These are phyloP conservation scores for Oreortyx pictus DNA, from an alignment of 2,797 vertebrate genomes.

Conservation along the genomic window DNA sequence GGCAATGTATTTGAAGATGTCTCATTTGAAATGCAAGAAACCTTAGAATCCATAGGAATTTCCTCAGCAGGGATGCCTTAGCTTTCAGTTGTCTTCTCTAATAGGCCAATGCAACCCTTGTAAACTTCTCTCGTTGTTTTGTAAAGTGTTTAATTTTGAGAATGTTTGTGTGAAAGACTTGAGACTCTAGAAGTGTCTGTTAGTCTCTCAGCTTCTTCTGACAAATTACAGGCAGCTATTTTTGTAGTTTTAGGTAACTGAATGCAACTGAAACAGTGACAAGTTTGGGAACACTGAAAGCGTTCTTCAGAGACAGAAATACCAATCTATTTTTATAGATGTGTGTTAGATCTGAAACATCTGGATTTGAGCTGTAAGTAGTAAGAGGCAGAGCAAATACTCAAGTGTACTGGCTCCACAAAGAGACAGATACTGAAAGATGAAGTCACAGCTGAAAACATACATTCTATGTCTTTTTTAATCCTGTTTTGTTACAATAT, in stretches of 20 bases:
- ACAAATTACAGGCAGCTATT: neutral
- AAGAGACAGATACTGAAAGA: neutral
- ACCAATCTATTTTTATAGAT: neutral
- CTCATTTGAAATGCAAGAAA: neutral
- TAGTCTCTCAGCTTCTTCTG: neutral
- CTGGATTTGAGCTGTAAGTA: neutral
- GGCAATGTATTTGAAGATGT: neutral
- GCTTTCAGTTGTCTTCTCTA: neutral
- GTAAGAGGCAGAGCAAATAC: neutral
- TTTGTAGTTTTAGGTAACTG: neutral
- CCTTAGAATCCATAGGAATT: neutral
- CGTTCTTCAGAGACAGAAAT: neutral
- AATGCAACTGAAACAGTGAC: neutral
- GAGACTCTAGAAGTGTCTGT: neutral
- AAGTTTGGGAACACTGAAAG: neutral
- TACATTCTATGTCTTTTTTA: neutral
- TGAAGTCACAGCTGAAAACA: neutral
- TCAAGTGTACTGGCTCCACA: neutral
- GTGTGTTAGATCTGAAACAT: neutral
- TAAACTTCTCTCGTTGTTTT: neutral
- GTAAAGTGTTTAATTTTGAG: neutral
- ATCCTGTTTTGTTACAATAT: fast-evolving
- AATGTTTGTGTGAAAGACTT: neutral
- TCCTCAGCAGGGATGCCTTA: neutral
- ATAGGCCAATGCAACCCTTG: neutral